Percentiles rank a stretch among this genome's conserved stretches.
These are phyloP conservation scores for Dolichallabes microphthalmus DNA, from an alignment of 2,113 vertebrate species.

Conservation along the genomic window DNA sequence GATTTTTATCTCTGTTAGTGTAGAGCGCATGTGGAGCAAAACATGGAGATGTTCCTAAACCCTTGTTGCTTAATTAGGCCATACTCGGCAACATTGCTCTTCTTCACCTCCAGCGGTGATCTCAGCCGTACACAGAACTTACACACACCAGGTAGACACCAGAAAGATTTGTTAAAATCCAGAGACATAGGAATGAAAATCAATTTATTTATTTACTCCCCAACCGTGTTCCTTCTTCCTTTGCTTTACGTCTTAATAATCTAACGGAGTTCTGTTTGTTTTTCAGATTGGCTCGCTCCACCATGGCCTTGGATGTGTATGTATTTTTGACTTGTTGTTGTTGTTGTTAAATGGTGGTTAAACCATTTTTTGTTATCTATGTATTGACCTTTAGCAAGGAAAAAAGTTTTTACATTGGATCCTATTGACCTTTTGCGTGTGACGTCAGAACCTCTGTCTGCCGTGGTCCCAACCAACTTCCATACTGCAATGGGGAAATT, in stretches of 20 bases:
- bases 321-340: slow-evolving; percentile 66
- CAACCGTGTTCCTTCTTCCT: not conserved
- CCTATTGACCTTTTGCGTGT: not conserved
- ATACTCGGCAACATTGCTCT: slow-evolving; percentile 27
- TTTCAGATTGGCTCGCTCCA: slow-evolving; percentile 93
- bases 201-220: not conserved
- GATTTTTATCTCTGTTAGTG: slow-evolving; percentile 20
- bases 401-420: not conserved
- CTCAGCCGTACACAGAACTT: slow-evolving; percentile 8
- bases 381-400: not conserved
- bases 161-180: not conserved
- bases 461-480: too few species aligned
- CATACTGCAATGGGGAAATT: too few species aligned
- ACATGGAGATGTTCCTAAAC: slow-evolving; percentile 1
- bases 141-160: not conserved
- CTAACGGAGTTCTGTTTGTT: slow-evolving; percentile 31
- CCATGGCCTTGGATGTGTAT: slow-evolving; percentile 94
- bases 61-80: slow-evolving; percentile 42
- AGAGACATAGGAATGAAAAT: not conserved
- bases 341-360: not conserved
- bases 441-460: too few species aligned
- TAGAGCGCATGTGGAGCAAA: slow-evolving; percentile 32
- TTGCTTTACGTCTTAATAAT: not conserved
- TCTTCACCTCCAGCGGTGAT: slow-evolving; percentile 42
- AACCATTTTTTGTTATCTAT: not conserved